Evolutionary conservation across 2,888 invertebrate genomes (phyloP).

Genomic region (Drosophila diplacantha): DNA sequence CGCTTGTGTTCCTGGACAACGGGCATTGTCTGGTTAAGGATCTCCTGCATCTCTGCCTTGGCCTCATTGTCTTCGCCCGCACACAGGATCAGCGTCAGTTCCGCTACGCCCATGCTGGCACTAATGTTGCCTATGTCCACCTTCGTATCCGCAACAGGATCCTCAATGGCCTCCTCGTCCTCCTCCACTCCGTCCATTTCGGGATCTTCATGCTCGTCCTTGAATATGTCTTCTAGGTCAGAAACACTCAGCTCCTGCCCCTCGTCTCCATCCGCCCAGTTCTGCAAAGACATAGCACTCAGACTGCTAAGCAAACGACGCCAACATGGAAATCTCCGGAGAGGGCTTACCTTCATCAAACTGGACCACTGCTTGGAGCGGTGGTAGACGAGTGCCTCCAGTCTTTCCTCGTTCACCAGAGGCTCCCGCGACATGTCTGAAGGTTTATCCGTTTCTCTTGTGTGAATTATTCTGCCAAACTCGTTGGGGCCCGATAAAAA

Average conservation of each 20-base stretch:
- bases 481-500: background rate
- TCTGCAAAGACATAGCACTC: constrained; percentile 23
- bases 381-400: constrained; percentile 62
- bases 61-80: constrained; percentile 37
- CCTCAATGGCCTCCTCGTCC: constrained; percentile 50
- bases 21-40: constrained; percentile 71
- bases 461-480: background rate
- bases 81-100: constrained; percentile 49
- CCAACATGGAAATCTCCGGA: background rate
- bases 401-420: constrained; percentile 46
- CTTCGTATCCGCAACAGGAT: constrained; percentile 18
- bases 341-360: constrained; percentile 59
- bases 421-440: constrained; percentile 36
- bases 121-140: constrained; percentile 35
- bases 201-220: constrained; percentile 24
- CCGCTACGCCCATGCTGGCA: constrained; percentile 44
- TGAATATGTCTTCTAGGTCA: constrained; percentile 37
- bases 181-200: constrained; percentile 22
- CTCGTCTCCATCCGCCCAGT: constrained; percentile 17
- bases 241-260: constrained; percentile 20
- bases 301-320: background rate
- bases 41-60: constrained; percentile 41
- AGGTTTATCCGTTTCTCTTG: background rate
- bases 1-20: constrained; percentile 68
- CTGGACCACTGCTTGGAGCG: constrained; percentile 72